These are phyloP conservation scores for Vollenhovia emeryi DNA, from an alignment of 1,140 invertebrate genomes.

Conservation along the genomic window DNA sequence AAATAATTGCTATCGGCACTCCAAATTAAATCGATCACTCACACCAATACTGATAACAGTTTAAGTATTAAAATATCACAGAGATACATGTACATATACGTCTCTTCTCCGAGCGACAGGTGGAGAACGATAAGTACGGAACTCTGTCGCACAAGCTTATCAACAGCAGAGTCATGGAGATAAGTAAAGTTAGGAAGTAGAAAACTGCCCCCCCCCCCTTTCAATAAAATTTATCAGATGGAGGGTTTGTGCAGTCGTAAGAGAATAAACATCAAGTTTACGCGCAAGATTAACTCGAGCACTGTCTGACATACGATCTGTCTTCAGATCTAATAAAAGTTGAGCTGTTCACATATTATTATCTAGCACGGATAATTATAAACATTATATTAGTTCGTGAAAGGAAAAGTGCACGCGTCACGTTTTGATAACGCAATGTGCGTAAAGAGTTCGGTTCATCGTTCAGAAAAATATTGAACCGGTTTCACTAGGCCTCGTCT, in stretches of 20 bases:
- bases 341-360: not conserved
- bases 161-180: not conserved
- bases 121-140: not conserved
- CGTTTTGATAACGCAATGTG: not conserved
- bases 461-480: not conserved
- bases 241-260: not conserved
- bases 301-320: not conserved
- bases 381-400: not conserved
- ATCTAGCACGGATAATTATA: conserved; percentile 3
- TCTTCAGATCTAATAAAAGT: not conserved
- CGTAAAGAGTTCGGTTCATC: not conserved
- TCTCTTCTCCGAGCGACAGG: not conserved
- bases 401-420: not conserved
- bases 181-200: conserved; percentile 1
- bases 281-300: not conserved
- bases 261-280: not conserved
- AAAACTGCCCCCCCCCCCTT: not conserved
- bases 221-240: conserved; percentile 70
- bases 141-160: not conserved
- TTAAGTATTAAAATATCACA: conserved; percentile 54
- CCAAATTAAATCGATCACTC: not conserved
- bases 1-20: not conserved
- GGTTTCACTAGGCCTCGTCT: not conserved
- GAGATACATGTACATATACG: not conserved
- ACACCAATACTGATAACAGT: conserved; percentile 26